A percentile compares a stretch with the other conserved stretches of the same genome.
Conservation (phyloP, 2,113 vertebrate species). For the Dromiciops gliroides region DNA sequence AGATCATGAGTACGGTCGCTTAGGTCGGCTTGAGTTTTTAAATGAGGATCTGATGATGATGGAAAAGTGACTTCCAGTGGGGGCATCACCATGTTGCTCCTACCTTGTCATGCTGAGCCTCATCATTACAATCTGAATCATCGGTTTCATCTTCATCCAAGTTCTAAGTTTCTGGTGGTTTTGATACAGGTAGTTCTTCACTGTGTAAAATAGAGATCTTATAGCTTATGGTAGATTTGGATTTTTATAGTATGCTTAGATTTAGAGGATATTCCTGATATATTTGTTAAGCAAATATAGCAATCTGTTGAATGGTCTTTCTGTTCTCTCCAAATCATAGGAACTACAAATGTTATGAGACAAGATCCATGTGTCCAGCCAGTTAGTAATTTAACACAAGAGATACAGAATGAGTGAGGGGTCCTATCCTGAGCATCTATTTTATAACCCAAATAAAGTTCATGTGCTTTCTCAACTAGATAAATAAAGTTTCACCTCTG, state of each 20-base stretch:
- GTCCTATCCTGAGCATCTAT: not conserved
- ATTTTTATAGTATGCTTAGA: not conserved
- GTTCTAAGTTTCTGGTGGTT: not conserved
- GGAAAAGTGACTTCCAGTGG: not conserved
- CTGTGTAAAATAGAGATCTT: not conserved
- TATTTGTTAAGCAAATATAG: not conserved
- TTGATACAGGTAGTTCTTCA: not conserved
- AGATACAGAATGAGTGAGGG: not conserved
- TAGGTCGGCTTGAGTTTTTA: not conserved
- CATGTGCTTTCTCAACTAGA: not conserved
- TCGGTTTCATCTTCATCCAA: not conserved
- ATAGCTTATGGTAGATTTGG: not conserved
- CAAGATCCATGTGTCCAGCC: not conserved
- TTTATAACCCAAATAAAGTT: not conserved
- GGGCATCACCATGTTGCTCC: not conserved
- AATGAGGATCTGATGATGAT: not conserved
- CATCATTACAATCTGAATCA: not conserved
- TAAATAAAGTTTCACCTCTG: not conserved
- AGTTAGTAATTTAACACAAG: not conserved
- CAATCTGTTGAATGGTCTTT: not conserved
- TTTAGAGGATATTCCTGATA: not conserved
- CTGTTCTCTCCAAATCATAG: not conserved
- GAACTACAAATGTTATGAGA: not conserved
- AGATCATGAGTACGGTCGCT: not conserved
- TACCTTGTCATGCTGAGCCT: constrained; percentile 7